phyloP scores from a whole-genome alignment of 1,140 invertebrate genomes.

The Seison nebaliae region DNA sequence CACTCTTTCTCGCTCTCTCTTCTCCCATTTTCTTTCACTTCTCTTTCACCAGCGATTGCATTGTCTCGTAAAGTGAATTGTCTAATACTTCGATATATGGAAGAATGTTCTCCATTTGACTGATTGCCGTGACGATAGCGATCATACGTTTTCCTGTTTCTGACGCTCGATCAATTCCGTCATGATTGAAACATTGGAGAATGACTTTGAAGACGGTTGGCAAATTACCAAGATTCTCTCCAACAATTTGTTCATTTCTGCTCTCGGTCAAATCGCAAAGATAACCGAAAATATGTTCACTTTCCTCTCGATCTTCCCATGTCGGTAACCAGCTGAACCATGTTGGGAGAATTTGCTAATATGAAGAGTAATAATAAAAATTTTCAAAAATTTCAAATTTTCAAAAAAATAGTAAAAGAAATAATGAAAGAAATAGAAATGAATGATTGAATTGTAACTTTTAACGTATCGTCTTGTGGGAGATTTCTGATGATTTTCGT shows the following conservation, averaged over 20 bases:
- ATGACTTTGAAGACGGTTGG: slow-evolving; percentile 60
- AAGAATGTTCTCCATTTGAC: slow-evolving; percentile 38
- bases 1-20: no score
- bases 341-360: slow-evolving; percentile 40
- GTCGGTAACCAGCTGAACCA: slow-evolving; percentile 85
- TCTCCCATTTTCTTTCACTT: no score
- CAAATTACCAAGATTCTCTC: slow-evolving; percentile 55
- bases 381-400: slow-evolving; percentile 2
- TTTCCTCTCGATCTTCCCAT: slow-evolving; percentile 74
- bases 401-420: slow-evolving; percentile 4
- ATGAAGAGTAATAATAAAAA: not conserved
- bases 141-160: slow-evolving; percentile 32
- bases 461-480: slow-evolving; percentile 49
- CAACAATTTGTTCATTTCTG: slow-evolving; percentile 57
- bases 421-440: slow-evolving; percentile 2
- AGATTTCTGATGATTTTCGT: slow-evolving; percentile 82
- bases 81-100: not conserved
- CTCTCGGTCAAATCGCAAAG: slow-evolving; percentile 68
- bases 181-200: slow-evolving; percentile 53
- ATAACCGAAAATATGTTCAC: slow-evolving; percentile 69
- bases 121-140: slow-evolving; percentile 40
- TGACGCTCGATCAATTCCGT: slow-evolving; percentile 42
- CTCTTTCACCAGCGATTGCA: no score
- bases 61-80: not conserved
- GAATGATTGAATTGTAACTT: slow-evolving; percentile 4